These are phyloP conservation scores for Arion vulgaris DNA, from an alignment of 1,140 invertebrate genomes.

Conservation along the genomic window DNA sequence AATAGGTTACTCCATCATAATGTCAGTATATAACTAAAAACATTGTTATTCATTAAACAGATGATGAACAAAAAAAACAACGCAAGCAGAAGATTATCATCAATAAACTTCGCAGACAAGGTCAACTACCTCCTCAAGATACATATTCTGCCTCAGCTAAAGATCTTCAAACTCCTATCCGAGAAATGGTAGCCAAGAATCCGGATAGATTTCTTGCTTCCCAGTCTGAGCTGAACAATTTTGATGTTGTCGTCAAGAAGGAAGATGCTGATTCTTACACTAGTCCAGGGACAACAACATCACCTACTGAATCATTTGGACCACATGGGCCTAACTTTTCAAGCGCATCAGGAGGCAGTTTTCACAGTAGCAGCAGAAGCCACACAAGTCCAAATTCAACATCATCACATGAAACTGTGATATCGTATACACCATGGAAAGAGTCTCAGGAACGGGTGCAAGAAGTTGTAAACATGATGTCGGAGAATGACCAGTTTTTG, in stretches of 20 bases:
- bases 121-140: conserved; percentile 57
- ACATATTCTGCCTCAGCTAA: conserved; percentile 47
- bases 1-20: too few species aligned
- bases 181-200: not conserved
- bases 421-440: not conserved
- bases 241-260: not conserved
- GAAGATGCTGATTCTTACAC: not conserved
- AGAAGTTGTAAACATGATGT: conserved; percentile 44
- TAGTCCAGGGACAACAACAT: conserved; percentile 6
- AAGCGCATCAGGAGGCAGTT: not conserved
- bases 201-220: not conserved
- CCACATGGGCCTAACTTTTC: not conserved
- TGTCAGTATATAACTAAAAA: too few species aligned
- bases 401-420: not conserved
- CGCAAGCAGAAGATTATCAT: conserved; percentile 93
- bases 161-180: conserved; percentile 36
- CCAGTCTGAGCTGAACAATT: not conserved
- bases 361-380: not conserved
- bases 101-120: conserved; percentile 79
- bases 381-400: not conserved
- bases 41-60: conserved; percentile 50
- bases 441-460: conserved; percentile 38
- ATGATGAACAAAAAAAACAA: conserved; percentile 86
- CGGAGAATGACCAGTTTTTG: conserved; percentile 45
- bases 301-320: not conserved